Evolutionary conservation across 2,888 invertebrate species (phyloP).

Genomic region (Protonemura montana): DNA sequence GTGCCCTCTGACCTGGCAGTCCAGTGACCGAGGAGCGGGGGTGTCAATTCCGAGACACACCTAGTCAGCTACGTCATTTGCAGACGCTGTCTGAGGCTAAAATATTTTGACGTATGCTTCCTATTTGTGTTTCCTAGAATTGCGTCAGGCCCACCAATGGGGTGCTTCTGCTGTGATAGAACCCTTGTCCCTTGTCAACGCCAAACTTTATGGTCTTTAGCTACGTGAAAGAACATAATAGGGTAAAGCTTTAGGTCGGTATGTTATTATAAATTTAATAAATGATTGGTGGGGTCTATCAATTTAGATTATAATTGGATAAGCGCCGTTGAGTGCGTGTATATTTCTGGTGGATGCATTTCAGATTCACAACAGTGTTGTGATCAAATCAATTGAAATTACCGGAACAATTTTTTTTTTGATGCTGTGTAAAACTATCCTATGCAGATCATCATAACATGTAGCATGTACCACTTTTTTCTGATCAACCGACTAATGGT

Average conservation of each 20-base stretch:
- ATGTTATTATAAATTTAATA: background rate
- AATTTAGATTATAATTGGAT: slow-evolving; percentile 3
- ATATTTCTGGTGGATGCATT: slow-evolving; percentile 2
- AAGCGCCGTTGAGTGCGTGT: background rate
- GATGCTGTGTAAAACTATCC: background rate
- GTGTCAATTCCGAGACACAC: background rate
- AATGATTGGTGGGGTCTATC: background rate
- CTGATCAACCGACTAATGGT: background rate
- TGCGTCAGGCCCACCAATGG: background rate
- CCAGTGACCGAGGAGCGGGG: background rate
- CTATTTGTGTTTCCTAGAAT: background rate
- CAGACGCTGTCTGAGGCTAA: background rate
- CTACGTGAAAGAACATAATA: background rate
- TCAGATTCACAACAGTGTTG: background rate
- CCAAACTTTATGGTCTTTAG: background rate
- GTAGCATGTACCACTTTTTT: background rate
- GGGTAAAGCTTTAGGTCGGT: background rate
- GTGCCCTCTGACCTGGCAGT: background rate
- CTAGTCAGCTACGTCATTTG: background rate
- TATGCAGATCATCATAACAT: background rate
- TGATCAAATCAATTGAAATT: background rate
- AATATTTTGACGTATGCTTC: background rate
- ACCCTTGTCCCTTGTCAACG: background rate
- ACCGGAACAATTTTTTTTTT: background rate
- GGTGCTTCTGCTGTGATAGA: background rate